Conservation (phyloP, 1,140 invertebrate species). For the Belonocnema kinseyi region DNA sequence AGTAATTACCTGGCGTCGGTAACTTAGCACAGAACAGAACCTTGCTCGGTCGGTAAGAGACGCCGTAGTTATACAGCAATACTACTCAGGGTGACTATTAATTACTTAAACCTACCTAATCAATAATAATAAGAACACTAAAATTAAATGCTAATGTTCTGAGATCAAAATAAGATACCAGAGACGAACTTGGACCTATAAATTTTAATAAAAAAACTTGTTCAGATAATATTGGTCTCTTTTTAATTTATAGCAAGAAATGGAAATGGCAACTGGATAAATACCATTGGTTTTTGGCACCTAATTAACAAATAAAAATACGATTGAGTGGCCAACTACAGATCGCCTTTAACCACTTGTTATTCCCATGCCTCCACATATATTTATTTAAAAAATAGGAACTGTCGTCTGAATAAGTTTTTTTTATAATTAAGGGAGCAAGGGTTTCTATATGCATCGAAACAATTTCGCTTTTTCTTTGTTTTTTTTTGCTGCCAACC, state of each 20-base stretch:
- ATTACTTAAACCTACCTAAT: constrained; percentile 68
- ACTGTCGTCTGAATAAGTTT: constrained; percentile 23
- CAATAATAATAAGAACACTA: constrained; percentile 59
- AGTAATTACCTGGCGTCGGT: too few species aligned
- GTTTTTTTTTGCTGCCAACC: constrained; percentile 78
- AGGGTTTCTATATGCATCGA: constrained; percentile 69
- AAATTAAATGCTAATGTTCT: constrained; percentile 60
- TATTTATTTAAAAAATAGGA: background rate
- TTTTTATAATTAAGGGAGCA: constrained; percentile 48
- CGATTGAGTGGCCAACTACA: too few species aligned
- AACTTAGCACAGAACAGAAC: too few species aligned
- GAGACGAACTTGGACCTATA: constrained; percentile 65
- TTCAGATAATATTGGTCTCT: background rate
- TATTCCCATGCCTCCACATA: too few species aligned
- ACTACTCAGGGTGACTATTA: constrained; percentile 57
- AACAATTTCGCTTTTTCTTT: constrained; percentile 68
- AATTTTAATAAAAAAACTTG: constrained; percentile 32
- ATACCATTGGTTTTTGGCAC: too few species aligned
- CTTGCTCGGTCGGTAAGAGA: too few species aligned
- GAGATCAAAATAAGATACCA: constrained; percentile 63
- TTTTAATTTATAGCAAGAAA: background rate
- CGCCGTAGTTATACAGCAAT: too few species aligned
- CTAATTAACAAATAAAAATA: too few species aligned
- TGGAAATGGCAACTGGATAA: too few species aligned
- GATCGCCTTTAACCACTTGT: too few species aligned